Base-by-base conservation (phyloP, 1,140 invertebrate genomes). In the Latrodectus geometricus region DNA sequence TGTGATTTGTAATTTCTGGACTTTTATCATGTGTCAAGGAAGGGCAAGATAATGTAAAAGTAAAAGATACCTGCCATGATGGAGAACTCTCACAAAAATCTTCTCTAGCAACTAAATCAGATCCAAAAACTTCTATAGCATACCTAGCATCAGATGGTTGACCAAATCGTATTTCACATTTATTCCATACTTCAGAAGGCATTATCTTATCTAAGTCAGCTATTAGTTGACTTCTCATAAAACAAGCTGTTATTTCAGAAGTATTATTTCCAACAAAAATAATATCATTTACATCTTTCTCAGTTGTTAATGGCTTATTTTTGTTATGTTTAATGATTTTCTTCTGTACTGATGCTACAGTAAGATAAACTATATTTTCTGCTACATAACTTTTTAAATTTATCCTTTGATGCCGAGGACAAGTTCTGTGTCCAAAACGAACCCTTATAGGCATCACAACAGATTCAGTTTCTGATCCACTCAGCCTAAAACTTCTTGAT, bases 61-160 rank as follows among this genome's bases (percentile, higher is more conserved):
- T 91, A 69, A 96, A 92, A 7, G 94, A 94, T 12, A 96, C 93
- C 90, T 95, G 95, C 95, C 95, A 96, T 86, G 96, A 91, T 0
- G 95, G 95, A 88, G 96, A 95, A 14, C 94, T 87, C 65, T 96
- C 93, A 89, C 96, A 96, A 50, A 96, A 93, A 89, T 96, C 95
- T 52, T 92, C 91, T 61, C 94, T 94, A 0, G 95, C 95, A 0
- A 97, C 96, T 86, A 97, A 91, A 90, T 97, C 96, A 0, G 95
- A 95, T 78, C 94, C 95, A 81, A 93, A 93, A 23, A 93, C 93
- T 89, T 97, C 96, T 17, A 96, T 95, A 21, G 93, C 91, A 88
- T 96, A 96, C 61, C 95, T 92, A 7, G 94, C 93, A 90, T 97
- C 96, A 69, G 94, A 95, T 0, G 96, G 95, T 87, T 95, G 95